Base-by-base conservation (phyloP, 1,140 invertebrate species). In the Psilanteris sp. region DNA sequence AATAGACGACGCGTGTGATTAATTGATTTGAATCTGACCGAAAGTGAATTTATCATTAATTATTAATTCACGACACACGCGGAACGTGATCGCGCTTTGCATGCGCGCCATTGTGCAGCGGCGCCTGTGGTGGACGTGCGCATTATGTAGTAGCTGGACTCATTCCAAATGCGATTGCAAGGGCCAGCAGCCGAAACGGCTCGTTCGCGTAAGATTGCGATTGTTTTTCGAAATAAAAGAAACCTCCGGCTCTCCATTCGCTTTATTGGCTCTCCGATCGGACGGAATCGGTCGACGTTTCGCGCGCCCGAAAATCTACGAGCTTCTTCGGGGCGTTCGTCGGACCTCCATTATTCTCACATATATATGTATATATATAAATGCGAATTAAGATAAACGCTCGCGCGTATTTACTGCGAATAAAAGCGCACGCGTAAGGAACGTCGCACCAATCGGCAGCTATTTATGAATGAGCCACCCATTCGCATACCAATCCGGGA, bases 11-110 rank as follows among this genome's bases (percentile, higher is more conserved):
- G 7, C 16, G 24, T 8, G 11, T 16, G 54, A 59, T 59, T 59
- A 59, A 59, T 59, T 44, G 29, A 59, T 34, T 24, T 8, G 26
- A 26, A 27, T 59, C 29, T 15, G 24, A 7, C 27, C 16, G 36
- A 59, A 59, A 55, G 54, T 59, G 36, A 70, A 70, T 59, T 59
- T 50, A 70, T 24, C 16, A 64, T 64, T 29, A 37, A 64, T 22
- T 27, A 27, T 8, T 16, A 14, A 24, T 43, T 41, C 22, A 15
- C 31, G 24, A 13, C 34, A 26, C 36, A n/a, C n/a, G n/a, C n/a
- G n/a, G n/a, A n/a, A 46, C 9, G 48, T 54, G 37, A 66, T 39
- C 3, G 14, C 55, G 34, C 48, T 39, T 37, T 9, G 50, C 26
- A 22, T 31, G 48, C n/a, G 26, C 34, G n/a, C 7, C 14, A 0